These are phyloP conservation scores for Pachypeltis micranthus DNA, from an alignment of 1,140 invertebrate genomes.

Conservation along the genomic window DNA sequence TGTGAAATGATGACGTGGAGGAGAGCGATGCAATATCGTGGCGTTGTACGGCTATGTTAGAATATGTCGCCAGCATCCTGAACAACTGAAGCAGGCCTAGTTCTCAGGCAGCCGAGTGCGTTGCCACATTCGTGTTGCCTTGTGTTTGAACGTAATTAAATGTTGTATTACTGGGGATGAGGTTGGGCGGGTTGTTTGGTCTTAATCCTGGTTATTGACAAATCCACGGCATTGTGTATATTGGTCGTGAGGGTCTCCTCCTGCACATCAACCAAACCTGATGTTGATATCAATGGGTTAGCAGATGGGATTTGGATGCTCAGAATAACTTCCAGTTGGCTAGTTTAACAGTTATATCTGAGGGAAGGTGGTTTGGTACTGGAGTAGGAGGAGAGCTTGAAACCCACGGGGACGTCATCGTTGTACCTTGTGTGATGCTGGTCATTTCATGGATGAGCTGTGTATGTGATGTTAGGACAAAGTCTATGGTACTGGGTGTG, in stretches of 20 bases:
- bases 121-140: not conserved
- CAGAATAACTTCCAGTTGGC: not conserved
- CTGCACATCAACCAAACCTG: not conserved
- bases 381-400: not conserved
- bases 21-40: too few relatives aligned
- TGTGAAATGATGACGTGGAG: too few relatives aligned
- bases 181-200: not conserved
- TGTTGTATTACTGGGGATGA: not conserved
- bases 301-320: not conserved
- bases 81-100: too few relatives aligned
- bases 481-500: not conserved
- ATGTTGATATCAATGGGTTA: not conserved
- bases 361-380: not conserved
- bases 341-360: not conserved
- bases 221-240: not conserved
- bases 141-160: not conserved
- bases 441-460: not conserved
- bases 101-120: not conserved
- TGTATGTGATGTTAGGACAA: not conserved
- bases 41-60: too few relatives aligned
- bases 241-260: not conserved
- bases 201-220: not conserved
- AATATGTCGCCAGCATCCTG: too few relatives aligned
- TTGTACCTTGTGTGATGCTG: not conserved
- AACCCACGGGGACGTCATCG: not conserved